Evolutionary conservation across 2,797 vertebrate genomes (phyloP), one percentile per base, ranked within the genome.

Genomic region (Clarias pachynema): DNA sequence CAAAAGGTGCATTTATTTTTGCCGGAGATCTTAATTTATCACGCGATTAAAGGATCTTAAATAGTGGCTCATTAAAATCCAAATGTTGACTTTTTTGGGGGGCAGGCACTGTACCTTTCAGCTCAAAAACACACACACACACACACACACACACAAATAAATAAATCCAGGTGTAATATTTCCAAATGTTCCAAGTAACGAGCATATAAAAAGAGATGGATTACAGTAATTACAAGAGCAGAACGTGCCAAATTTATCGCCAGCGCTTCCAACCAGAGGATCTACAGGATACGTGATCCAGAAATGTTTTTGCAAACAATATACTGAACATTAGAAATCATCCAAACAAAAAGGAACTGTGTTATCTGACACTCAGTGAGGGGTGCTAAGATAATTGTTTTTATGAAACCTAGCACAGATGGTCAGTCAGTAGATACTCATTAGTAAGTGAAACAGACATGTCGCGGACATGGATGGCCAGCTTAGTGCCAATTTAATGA

Each of bases 401-500:
- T 57, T 59, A 20, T 75, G n/a, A 57, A 57, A 34, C 22, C 2
- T 10, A 75, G 20, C 26, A 31, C 4, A 56, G 49, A 49, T 75
- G 59, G 34, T 77, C 31, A 77, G 9, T 77, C 73, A 77, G 73
- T 31, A 56, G 49, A 57, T 59, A 31, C 74, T 77, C 74, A 77
- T 59, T 77, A 77, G 73, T 22, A 31, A 77, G 49, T 57, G 53
- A 77, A 77, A 20, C 53, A 57, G 26, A 34, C 73, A 22, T 77
- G 74, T 10, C 53, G 22, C n/a, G 37, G 74, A 57, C 53, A 59
- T 22, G 26, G 74, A 31, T 12, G 22, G 20, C 29, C 53, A 10
- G 18, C 74, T 59, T 77, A 59, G 16, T 77, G 53, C 53, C 74
- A 59, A 59, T 77, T 57, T 77, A 77, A 77, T 59, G 53, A 77